These are phyloP conservation scores for Palloptera scutellata DNA, from an alignment of 2,888 invertebrate genomes.

Conservation along the genomic window DNA sequence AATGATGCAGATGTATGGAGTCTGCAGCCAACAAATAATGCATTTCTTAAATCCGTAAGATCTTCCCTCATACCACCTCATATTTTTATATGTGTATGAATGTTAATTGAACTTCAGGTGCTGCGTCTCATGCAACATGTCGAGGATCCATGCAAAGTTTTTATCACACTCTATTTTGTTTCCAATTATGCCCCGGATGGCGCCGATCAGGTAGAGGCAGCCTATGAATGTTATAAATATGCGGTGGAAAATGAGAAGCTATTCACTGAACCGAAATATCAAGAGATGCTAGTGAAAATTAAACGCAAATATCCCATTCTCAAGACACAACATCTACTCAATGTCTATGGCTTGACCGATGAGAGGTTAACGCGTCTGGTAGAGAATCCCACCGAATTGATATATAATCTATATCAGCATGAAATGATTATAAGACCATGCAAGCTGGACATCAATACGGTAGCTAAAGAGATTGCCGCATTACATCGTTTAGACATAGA, in stretches of 20 bases:
- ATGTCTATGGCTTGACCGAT: constrained; percentile 58
- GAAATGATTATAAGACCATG: constrained; percentile 56
- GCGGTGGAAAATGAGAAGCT: constrained; percentile 50
- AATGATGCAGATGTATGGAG: constrained; percentile 59
- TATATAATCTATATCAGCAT: constrained; percentile 58
- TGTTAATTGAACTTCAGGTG: constrained; percentile 43
- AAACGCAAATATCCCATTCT: constrained; percentile 62
- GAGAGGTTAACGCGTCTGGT: constrained; percentile 59
- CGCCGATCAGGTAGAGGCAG: constrained; percentile 63
- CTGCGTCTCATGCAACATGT: constrained; percentile 58
- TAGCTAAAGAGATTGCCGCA: constrained; percentile 58
- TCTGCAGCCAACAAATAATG: constrained; percentile 62
- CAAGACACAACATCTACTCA: constrained; percentile 61
- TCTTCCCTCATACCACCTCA: no score
- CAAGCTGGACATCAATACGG: constrained; percentile 60
- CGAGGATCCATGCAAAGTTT: constrained; percentile 53
- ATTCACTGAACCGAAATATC: constrained; percentile 48
- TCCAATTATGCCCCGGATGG: constrained; percentile 62
- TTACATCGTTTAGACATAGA: constrained; percentile 55
- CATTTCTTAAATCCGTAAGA: constrained; percentile 62
- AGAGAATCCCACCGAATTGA: constrained; percentile 59
- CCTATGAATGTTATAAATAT: constrained; percentile 62
- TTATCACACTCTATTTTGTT: constrained; percentile 62
- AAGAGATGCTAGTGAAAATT: constrained; percentile 58
- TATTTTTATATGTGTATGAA: background rate